phyloP scores from a whole-genome alignment of 2,113 vertebrate genomes.

The Heterocephalus glaber region DNA sequence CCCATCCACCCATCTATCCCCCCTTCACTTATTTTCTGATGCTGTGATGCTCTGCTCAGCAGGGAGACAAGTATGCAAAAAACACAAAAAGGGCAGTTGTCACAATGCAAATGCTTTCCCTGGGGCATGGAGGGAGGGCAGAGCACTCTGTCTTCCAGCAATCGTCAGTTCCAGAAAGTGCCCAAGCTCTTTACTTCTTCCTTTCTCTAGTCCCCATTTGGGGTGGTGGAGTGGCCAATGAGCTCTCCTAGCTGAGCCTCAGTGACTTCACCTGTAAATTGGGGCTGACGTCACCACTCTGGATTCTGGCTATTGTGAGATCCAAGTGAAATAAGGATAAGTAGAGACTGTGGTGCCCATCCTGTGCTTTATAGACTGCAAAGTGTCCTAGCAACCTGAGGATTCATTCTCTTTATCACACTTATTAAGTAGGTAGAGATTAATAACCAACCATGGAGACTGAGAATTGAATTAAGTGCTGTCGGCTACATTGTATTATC shows the following conservation, averaged over 20 bases:
- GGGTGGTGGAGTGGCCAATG: rapidly evolving
- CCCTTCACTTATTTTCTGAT: not conserved
- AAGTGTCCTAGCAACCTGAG: rapidly evolving
- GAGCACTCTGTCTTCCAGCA: not conserved
- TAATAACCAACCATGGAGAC: not conserved
- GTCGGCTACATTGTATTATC: not conserved
- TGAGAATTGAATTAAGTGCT: not conserved
- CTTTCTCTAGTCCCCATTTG: rapidly evolving
- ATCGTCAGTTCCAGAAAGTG: not conserved
- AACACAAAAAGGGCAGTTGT: not conserved
- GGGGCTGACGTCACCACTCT: not conserved
- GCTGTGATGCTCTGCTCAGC: not conserved
- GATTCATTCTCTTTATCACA: not conserved
- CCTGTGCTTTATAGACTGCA: not conserved
- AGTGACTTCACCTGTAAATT: rapidly evolving
- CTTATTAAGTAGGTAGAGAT: not conserved
- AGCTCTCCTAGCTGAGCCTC: not conserved
- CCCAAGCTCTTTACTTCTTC: rapidly evolving
- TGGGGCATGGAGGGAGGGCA: not conserved
- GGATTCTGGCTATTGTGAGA: not conserved
- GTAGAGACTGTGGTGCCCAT: not conserved
- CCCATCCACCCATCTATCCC: not conserved
- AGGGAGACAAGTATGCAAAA: not conserved
- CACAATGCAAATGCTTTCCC: rapidly evolving
- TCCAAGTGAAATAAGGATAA: not conserved